Conservation (phyloP, 2,797 vertebrate species). For the Brachyalestes nurse region DNA sequence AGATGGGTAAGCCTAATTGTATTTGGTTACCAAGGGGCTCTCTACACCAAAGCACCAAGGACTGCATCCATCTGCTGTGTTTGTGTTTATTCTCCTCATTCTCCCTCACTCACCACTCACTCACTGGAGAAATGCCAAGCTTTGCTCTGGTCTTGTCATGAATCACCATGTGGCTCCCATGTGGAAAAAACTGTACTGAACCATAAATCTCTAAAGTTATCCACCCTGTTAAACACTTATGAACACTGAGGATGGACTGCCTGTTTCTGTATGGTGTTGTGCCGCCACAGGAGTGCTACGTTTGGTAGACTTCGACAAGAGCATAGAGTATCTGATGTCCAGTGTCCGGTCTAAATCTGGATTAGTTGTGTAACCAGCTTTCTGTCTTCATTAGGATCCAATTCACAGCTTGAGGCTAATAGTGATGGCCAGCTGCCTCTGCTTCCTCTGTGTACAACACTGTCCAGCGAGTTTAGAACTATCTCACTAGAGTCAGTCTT, state of each 20-base stretch:
- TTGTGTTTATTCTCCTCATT: constrained; percentile 13
- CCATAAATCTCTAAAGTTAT: neutral
- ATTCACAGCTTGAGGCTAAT: constrained; percentile 56
- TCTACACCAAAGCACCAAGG: constrained; percentile 30
- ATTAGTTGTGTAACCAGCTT: constrained; percentile 71
- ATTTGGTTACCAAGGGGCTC: constrained; percentile 33
- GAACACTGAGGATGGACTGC: neutral
- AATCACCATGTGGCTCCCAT: constrained; percentile 3
- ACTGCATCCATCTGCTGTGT: constrained; percentile 27
- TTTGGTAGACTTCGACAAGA: neutral
- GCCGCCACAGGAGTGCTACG: constrained; percentile 1
- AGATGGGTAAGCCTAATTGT: neutral
- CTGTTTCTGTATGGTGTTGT: constrained; percentile 4
- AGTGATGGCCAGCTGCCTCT: constrained; percentile 14
- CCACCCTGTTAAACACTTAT: neutral
- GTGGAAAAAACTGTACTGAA: constrained; percentile 13
- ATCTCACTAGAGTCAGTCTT: neutral
- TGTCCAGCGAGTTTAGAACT: neutral
- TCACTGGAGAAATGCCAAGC: constrained; percentile 13
- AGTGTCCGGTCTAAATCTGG: constrained; percentile 60
- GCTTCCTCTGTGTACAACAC: neutral
- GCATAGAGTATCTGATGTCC: neutral
- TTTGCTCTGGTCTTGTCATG: neutral
- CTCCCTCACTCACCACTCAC: constrained; percentile 4
- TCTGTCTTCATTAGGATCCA: constrained; percentile 57